Evolutionary conservation across 2,888 invertebrate species (phyloP).

Genomic region (Sarcophaga subvicina): DNA sequence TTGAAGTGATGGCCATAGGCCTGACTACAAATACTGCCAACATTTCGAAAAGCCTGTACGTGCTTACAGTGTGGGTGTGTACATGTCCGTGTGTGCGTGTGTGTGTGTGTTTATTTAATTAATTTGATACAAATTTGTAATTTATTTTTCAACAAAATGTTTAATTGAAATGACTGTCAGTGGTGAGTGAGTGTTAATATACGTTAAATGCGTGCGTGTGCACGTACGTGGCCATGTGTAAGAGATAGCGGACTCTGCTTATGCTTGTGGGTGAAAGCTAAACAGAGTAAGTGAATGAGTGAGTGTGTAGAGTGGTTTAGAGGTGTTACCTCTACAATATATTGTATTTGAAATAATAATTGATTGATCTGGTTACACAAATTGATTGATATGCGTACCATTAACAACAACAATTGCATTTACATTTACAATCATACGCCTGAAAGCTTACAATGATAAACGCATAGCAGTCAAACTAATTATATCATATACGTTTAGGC

Average conservation of each 20-base stretch:
- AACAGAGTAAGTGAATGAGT: background rate
- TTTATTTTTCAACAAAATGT: slow-evolving; percentile 35
- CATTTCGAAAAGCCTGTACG: background rate
- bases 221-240: background rate
- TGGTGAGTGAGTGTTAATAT: too few relatives aligned
- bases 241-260: background rate
- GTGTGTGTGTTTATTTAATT: slow-evolving; percentile 41
- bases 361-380: slow-evolving; percentile 58
- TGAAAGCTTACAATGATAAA: too few relatives aligned
- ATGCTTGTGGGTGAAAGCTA: background rate
- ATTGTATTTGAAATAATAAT: slow-evolving; percentile 42
- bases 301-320: background rate
- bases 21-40: background rate
- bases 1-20: background rate
- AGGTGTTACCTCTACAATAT: slow-evolving; percentile 25
- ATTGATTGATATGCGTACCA: slow-evolving; percentile 51
- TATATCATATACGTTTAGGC: too few relatives aligned
- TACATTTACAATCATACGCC: too few relatives aligned
- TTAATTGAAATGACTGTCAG: slow-evolving; percentile 40
- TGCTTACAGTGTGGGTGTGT: background rate
- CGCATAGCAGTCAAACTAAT: too few relatives aligned
- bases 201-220: background rate
- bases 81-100: background rate
- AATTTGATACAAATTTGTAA: slow-evolving; percentile 57
- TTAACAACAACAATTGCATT: background rate